These are phyloP conservation scores for Centroberyx gerrardi DNA, from an alignment of 2,797 vertebrate genomes.

Conservation along the genomic window DNA sequence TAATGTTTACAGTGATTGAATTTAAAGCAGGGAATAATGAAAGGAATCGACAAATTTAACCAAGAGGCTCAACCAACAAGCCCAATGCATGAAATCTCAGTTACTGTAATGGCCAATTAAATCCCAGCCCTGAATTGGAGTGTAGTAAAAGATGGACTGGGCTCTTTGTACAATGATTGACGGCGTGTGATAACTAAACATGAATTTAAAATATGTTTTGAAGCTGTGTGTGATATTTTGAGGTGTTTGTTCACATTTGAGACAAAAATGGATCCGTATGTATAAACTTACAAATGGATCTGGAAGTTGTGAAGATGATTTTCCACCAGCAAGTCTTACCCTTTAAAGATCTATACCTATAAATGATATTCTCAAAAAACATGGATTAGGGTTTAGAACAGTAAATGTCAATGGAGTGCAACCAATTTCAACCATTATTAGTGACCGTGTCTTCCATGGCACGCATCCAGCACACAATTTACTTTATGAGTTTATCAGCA, in stretches of 20 bases:
- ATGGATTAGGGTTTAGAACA: neutral
- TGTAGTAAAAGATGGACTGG: neutral
- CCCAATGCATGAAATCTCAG: neutral
- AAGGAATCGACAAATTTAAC: neutral
- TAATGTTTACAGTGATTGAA: neutral
- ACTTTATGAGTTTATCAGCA: constrained; percentile 15
- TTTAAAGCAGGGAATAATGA: neutral
- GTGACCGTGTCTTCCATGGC: constrained; percentile 25
- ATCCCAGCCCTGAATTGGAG: no score
- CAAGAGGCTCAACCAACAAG: neutral
- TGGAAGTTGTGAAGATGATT: neutral
- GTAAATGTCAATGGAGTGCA: constrained; percentile 16
- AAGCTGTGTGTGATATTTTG: neutral
- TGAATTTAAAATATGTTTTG: neutral
- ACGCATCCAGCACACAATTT: constrained; percentile 27
- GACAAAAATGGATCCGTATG: neutral
- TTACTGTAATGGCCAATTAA: no score
- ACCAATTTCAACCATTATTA: constrained; percentile 20
- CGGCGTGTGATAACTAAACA: neutral
- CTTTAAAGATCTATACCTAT: neutral
- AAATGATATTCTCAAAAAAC: constrained; percentile 20
- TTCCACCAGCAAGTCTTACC: neutral
- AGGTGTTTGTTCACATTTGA: neutral
- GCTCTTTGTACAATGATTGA: neutral
- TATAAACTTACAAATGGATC: neutral